Percentiles rank a stretch among this genome's conserved stretches.
phyloP scores from a whole-genome alignment of 2,888 invertebrate species.

The Caenorhabditis becei region DNA sequence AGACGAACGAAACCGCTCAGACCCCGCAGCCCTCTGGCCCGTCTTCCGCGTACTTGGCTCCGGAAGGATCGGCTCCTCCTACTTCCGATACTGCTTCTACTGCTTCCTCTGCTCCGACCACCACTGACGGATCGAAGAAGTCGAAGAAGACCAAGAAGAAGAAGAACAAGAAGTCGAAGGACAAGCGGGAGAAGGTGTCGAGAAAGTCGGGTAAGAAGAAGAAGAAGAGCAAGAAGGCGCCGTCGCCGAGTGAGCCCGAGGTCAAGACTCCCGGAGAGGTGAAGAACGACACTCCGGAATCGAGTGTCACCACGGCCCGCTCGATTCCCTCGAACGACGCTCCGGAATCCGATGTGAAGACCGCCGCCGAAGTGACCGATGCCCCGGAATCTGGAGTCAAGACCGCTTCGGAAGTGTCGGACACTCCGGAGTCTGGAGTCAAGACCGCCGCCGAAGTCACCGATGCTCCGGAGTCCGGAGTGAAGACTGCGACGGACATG shows the following conservation, averaged over 20 bases:
- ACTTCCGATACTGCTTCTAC: not conserved
- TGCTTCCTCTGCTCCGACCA: slow-evolving; percentile 6
- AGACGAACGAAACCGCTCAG: not conserved
- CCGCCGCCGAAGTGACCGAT: slow-evolving; percentile 31
- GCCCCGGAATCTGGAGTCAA: slow-evolving; percentile 44
- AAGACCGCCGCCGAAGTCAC: slow-evolving; percentile 35
- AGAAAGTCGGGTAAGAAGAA: slow-evolving; percentile 30
- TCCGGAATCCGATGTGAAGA: slow-evolving; percentile 44
- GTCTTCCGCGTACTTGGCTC: not conserved
- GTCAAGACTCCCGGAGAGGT: slow-evolving; percentile 47
- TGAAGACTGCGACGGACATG: slow-evolving; percentile 38
- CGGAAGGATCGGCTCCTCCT: not conserved
- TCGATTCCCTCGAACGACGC: slow-evolving; percentile 1
- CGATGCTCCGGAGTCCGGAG: slow-evolving; percentile 39
- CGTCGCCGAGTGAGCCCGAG: slow-evolving; percentile 18
- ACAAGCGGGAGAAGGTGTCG: not conserved
- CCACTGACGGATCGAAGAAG: slow-evolving; percentile 31
- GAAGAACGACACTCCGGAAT: slow-evolving; percentile 31
- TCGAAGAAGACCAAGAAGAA: slow-evolving; percentile 31
- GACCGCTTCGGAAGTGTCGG: slow-evolving; percentile 20
- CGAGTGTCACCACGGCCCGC: slow-evolving; percentile 43
- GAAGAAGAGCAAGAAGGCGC: slow-evolving; percentile 35
- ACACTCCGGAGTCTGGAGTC: slow-evolving; percentile 39
- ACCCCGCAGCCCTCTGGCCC: not conserved
- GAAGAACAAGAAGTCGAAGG: slow-evolving; percentile 15